Evolutionary conservation across 30 jellyfish, hydroid and myxozoan species (phyloP).

Genomic region (Aurelia sp.): DNA sequence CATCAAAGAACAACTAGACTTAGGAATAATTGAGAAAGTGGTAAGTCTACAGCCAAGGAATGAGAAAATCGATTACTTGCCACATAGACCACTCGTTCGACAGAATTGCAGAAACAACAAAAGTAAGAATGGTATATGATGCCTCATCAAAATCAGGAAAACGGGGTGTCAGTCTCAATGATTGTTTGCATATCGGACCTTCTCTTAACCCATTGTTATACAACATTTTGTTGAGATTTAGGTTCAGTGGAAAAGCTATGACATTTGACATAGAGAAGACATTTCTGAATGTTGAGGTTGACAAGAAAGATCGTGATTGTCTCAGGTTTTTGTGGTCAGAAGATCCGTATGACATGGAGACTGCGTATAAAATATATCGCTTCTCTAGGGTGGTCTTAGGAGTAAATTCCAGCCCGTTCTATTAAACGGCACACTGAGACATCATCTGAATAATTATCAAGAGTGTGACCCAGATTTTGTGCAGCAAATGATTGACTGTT

Average conservation of each 20-base stretch:
- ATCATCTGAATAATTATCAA: constrained; percentile 18
- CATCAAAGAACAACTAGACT: no score
- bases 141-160: constrained; percentile 30
- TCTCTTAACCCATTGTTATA: constrained; percentile 54
- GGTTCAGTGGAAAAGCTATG: constrained; percentile 13
- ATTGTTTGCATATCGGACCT: no score
- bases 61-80: no score
- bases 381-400: constrained; percentile 17
- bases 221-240: constrained; percentile 47
- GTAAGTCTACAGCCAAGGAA: no score
- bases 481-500: not conserved
- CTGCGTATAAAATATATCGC: not conserved
- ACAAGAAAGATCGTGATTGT: constrained; percentile 26
- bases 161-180: no score
- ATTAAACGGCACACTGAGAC: constrained; percentile 16
- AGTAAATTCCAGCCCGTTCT: not conserved
- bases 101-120: no score
- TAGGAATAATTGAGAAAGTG: no score
- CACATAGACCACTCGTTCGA: no score
- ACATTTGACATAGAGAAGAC: constrained; percentile 32
- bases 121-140: not conserved
- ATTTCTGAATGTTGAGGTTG: constrained; percentile 23
- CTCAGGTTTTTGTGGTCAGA: constrained; percentile 33
- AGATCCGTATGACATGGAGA: not conserved
- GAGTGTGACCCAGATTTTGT: constrained; percentile 43